Conservation (phyloP, 92 coral and sea anemone species). For the Porites cylindrica region DNA sequence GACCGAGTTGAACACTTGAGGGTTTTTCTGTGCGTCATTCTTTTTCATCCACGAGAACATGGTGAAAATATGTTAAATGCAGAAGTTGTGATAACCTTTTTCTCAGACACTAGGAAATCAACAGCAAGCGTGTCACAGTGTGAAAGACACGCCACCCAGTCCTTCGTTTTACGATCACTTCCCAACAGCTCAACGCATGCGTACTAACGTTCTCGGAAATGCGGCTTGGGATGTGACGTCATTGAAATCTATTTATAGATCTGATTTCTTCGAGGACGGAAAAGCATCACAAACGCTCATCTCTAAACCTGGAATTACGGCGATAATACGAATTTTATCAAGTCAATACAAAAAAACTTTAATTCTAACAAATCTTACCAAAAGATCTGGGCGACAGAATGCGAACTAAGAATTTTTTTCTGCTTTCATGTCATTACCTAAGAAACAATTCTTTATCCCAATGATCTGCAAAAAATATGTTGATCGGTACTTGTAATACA, state of each 20-base stretch:
- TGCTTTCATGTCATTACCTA: too few relatives aligned
- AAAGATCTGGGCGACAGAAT: too few relatives aligned
- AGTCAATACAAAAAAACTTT: too few relatives aligned
- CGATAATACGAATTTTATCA: too few relatives aligned
- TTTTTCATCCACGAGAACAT: slow-evolving; percentile 94
- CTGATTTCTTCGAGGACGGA: neutral
- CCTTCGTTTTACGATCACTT: slow-evolving; percentile 1
- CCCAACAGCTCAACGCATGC: slow-evolving; percentile 9
- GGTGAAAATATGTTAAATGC: slow-evolving; percentile 23
- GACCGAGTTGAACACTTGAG: slow-evolving; percentile 93
- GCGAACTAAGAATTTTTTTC: too few relatives aligned
- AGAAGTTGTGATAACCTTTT: neutral
- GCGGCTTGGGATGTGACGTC: slow-evolving; percentile 10
- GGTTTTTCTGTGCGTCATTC: slow-evolving; percentile 74
- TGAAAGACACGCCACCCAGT: slow-evolving; percentile 16
- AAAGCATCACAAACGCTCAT: too few relatives aligned
- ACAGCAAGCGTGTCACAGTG: neutral
- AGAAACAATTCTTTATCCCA: too few relatives aligned
- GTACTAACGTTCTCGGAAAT: neutral
- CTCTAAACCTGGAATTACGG: too few relatives aligned
- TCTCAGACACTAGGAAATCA: slow-evolving; percentile 21
- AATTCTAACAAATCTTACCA: too few relatives aligned
- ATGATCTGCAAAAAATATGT: too few relatives aligned
- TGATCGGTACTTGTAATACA: too few relatives aligned
- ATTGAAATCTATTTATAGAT: neutral